phyloP scores from a whole-genome alignment of 2,797 vertebrate genomes.

The Etheostoma nigrum region DNA sequence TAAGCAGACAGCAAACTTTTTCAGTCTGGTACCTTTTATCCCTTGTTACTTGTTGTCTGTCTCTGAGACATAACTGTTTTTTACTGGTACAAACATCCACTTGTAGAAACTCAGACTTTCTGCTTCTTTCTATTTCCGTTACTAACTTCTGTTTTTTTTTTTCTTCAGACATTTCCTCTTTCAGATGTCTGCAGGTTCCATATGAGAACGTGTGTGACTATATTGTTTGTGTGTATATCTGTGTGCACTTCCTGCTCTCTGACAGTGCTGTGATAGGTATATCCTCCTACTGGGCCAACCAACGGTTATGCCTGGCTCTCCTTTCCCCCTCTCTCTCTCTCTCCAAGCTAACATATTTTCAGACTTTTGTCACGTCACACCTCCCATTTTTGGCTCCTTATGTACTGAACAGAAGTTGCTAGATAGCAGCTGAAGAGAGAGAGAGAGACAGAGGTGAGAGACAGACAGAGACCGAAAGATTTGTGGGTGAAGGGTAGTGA shows the following conservation, averaged over 20 bases:
- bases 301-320: slow-evolving; percentile 33
- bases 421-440: slow-evolving; percentile 41
- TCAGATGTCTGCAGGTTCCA: slow-evolving; percentile 45
- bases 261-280: slow-evolving; percentile 67
- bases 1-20: slow-evolving; percentile 28
- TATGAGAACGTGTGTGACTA: slow-evolving; percentile 22
- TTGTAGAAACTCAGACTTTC: slow-evolving; percentile 14
- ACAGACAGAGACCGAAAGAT: slow-evolving; percentile 6
- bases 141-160: slow-evolving; percentile 52
- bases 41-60: slow-evolving; percentile 23
- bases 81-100: slow-evolving; percentile 42
- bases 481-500: slow-evolving; percentile 10
- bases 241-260: slow-evolving; percentile 71
- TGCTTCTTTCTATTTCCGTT: slow-evolving; percentile 51
- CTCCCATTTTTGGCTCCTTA: slow-evolving; percentile 48
- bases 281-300: slow-evolving; percentile 57
- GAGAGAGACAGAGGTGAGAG: slow-evolving; percentile 38
- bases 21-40: slow-evolving; percentile 34
- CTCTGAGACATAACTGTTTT: slow-evolving; percentile 29
- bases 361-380: slow-evolving; percentile 40
- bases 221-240: slow-evolving; percentile 29
- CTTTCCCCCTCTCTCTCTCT: slow-evolving; percentile 28
- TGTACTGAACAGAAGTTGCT: slow-evolving; percentile 41
- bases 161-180: slow-evolving; percentile 66
- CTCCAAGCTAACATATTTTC: slow-evolving; percentile 37